Base-by-base conservation (phyloP, 2,797 vertebrate species). In the Jordanella pulchra region DNA sequence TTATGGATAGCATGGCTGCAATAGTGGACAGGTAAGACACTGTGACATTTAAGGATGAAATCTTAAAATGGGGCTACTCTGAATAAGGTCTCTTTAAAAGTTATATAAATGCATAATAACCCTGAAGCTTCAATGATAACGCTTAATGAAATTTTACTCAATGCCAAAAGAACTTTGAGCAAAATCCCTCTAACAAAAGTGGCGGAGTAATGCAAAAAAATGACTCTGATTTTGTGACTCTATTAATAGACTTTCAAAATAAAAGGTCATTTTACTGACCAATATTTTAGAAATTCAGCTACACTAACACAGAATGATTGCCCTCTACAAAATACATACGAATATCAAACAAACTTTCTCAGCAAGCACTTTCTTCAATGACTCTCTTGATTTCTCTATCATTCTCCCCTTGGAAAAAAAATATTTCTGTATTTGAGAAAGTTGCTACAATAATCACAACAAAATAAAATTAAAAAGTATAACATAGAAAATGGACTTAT, bases 1-100 rank as follows among this genome's bases (percentile, higher is more conserved):
- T 93, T 15, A 86, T 95, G 86, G 90, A 93, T 53, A 82, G 51
- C 7, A 94, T 95, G 82, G 85, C 72, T 44, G 65, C 68, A 0
- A 75, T 92, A 0, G 86, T 94, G 66, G 80, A 79, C 74, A 90
- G 91, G 91, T 93, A 85, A 78, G 11, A 39, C 5, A 15, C 32
- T 39, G 32, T 39, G n/a, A n/a, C n/a, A n/a, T n/a, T n/a, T 23
- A 13, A 21, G 30, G 21, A 35, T 61, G 32, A 11, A 35, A 61
- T 32, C 3, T 23, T 35, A 39, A 39, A 61, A 61, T 60, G 18
- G 30, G 11, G 18, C 10, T 32, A 9, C 11, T 35, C 17, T 35
- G 11, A 17, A 35, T 39, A 13, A n/a, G 4, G 15, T 9, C 28
- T 56, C 25, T 25, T 17, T 35, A 12, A 21, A 4, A 25, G 3